Base-by-base conservation (phyloP, 2,888 invertebrate genomes). In the Cataglyphis cursor region DNA sequence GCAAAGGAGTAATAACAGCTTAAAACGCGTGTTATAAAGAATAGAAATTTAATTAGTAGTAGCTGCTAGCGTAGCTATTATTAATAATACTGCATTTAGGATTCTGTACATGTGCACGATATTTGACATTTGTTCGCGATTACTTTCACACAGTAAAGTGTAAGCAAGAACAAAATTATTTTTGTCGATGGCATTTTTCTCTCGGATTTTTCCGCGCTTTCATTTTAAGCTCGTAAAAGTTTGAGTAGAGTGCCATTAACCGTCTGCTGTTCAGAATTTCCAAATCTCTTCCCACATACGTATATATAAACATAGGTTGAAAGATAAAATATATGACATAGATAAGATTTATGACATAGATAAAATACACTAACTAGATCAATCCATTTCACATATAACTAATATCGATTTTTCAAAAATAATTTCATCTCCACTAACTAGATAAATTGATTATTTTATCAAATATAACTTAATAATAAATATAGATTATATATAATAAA, bases 191-290 rank as follows among this genome's bases (percentile, higher is more conserved):
- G 41, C 15, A 21, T 44, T 44, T 74, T 66, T 21, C 44, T 65
- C 44, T 65, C 66, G 6, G n/a, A 44, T 54, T 65, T 44, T 74
- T 65, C 44, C 8, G 12, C 24, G 10, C 28, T 10, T 65, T 64
- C 38, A 38, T 73, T 41, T 1, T 41, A 41, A 64, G 15, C 73
- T 64, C n/a, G 28, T 41, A 24, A 73, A 73, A 73, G 28, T 73
- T 73, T 65, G n/a, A n/a, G 8, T 35, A 15, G 15, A n/a, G 31
- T 62, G 24, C n/a, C 9, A 61, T 73, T 24, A 61, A 38, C 8
- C 65, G 28, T 73, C 24, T 59, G 28, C 38, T 38, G n/a, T 24
- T 73, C 15, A 73, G n/a, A 24, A 64, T 64, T 62, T 73, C 41
- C 24, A 15, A 70, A 70, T 51, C 10, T 54, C 5, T 21, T 9